Conservation (phyloP, 2,888 invertebrate genomes). For the Exocentrus adspersus region DNA sequence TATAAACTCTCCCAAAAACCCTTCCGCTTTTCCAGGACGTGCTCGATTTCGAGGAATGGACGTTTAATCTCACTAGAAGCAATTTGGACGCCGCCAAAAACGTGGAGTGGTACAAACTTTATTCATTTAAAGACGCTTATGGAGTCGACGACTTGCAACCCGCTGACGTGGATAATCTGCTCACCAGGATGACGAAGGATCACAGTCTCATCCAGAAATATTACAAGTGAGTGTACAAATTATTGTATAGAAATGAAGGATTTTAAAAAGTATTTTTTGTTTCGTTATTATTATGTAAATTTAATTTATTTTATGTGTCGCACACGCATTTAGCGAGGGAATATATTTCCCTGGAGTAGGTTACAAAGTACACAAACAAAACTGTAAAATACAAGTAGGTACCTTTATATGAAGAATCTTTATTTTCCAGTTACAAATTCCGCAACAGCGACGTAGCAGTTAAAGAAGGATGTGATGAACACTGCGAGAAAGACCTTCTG, state of each 20-base stretch:
- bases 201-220: conserved; percentile 62
- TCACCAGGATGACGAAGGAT: conserved; percentile 69
- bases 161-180: conserved; percentile 70
- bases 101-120: conserved; percentile 80
- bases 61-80: conserved; percentile 79
- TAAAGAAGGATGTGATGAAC: neutral
- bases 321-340: too few relatives aligned
- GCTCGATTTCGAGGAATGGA: conserved; percentile 75
- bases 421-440: conserved; percentile 8
- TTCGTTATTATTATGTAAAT: too few relatives aligned
- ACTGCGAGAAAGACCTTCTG: neutral
- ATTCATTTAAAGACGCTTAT: conserved; percentile 76
- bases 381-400: too few relatives aligned
- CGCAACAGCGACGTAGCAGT: neutral
- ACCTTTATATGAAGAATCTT: too few relatives aligned
- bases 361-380: too few relatives aligned
- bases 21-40: conserved; percentile 66
- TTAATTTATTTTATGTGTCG: too few relatives aligned
- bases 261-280: too few relatives aligned
- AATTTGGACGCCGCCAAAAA: conserved; percentile 67
- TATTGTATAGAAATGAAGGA: too few relatives aligned
- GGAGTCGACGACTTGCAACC: conserved; percentile 71
- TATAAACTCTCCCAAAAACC: neutral
- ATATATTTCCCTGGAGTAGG: too few relatives aligned
- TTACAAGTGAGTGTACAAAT: too few relatives aligned